Evolutionary conservation across 2,113 vertebrate genomes (phyloP).

Genomic region (Archilochus colubris): DNA sequence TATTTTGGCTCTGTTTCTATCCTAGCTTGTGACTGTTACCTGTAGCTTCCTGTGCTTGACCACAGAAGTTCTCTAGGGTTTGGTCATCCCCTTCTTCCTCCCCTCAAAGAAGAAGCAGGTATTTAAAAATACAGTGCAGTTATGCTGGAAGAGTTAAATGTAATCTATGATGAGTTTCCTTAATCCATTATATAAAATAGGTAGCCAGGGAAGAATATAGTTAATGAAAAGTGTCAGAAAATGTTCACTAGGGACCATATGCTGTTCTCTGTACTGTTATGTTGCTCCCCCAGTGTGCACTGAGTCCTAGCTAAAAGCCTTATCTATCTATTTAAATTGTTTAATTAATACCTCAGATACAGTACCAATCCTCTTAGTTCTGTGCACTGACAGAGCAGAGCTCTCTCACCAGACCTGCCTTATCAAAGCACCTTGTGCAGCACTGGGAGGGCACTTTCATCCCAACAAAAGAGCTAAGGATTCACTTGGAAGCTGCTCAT

Average conservation of each 20-base stretch:
- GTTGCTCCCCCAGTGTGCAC: not conserved
- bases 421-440: not conserved
- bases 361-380: not conserved
- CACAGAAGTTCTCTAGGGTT: not conserved
- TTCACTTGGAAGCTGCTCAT: not conserved
- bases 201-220: not conserved
- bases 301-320: not conserved
- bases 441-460: not conserved
- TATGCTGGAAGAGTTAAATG: not conserved
- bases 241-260: not conserved
- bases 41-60: not conserved
- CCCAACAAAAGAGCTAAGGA: not conserved
- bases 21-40: not conserved
- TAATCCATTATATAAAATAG: not conserved
- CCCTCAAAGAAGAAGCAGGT: not conserved
- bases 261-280: not conserved
- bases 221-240: not conserved
- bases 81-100: not conserved
- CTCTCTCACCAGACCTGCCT: not conserved
- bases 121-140: not conserved
- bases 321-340: slow-evolving; percentile 29
- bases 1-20: not conserved
- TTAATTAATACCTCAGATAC: slow-evolving; percentile 20
- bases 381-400: not conserved
- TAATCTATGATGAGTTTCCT: not conserved